Base-by-base conservation (phyloP, 1,140 invertebrate species). In the Monochamus saltuarius region DNA sequence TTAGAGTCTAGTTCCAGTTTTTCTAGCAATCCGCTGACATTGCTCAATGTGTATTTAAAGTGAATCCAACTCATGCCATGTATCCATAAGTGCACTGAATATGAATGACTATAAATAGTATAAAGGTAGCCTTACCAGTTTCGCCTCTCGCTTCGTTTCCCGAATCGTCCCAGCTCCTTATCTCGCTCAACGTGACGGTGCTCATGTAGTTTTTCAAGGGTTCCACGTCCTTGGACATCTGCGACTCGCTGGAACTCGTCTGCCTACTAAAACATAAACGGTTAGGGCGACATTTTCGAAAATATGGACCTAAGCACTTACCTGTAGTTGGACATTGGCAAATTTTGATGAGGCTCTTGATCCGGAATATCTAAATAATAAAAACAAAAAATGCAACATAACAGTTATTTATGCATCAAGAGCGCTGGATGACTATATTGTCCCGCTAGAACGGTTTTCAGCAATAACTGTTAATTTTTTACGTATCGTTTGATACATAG, bases 211-310 rank as follows among this genome's bases (percentile, higher is more conserved):
- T 61, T 43, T 62, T 67, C 4, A 68, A 51, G 7, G 65, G 61
- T 42, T 73, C 66, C 29, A 66, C n/a, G 16, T 73, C 70, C 61
- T 71, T 73, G 10, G 69, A 72, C 46, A 71, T 64, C 55, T 76
- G 73, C 3, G 71, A 71, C 22, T 76, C 74, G n/a, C 59, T 67
- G 10, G 70, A 65, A 60, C 74, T 77, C 3, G 66, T 68, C 61
- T 75, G 74, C 43, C 76, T 47, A 47, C 70, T 74, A 45, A 37
- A 59, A 64, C 51, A 49, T 9, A 9, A 52, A 29, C 17, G 14
- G n/a, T 46, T 3, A 40, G 45, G n/a, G 14, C 6, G 11, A 35
- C 8, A 58, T 11, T 16, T 4, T 52, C 8, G 56, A 38, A 1
- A 13, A 29, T 57, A 14, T n/a, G 6, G 2, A n/a, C 11, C n/a